Conservation (phyloP, 2,113 vertebrate genomes). For the Rafetus swinhoei region DNA sequence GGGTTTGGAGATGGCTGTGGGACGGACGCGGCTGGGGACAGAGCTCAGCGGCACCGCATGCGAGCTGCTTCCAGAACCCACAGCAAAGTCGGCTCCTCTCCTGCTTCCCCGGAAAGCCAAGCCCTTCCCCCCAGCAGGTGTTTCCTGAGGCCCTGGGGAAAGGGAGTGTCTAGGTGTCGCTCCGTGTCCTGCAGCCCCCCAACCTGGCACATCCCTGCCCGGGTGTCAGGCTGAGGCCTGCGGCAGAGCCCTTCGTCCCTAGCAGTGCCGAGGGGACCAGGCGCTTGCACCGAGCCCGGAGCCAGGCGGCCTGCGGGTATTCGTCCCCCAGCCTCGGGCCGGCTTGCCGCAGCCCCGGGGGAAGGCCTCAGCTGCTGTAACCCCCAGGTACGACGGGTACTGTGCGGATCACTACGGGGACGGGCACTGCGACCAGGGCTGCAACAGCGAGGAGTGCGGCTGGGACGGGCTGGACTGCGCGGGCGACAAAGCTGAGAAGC, state of each 20-base stretch:
- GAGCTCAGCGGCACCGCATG: background rate
- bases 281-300: no score
- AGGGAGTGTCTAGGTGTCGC: background rate
- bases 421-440: slow-evolving; percentile 89
- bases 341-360: no score
- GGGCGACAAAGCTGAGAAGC: slow-evolving; percentile 76
- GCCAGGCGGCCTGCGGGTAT: background rate
- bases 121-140: background rate
- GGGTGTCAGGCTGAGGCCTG: no score
- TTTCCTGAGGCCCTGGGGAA: background rate
- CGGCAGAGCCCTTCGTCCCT: no score
- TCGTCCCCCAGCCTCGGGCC: background rate
- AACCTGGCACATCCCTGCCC: no score
- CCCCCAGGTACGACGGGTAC: slow-evolving; percentile 84
- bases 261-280: no score
- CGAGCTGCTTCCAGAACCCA: slow-evolving; percentile 38
- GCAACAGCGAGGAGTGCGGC: slow-evolving; percentile 91
- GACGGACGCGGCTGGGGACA: no score
- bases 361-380: no score
- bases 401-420: slow-evolving; percentile 91
- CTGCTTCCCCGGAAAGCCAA: background rate
- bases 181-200: no score
- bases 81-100: slow-evolving; percentile 55
- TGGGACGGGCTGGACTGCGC: slow-evolving; percentile 96
- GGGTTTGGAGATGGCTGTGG: no score